Conservation (phyloP, 1,140 invertebrate species). For the Drosophila arizonae region DNA sequence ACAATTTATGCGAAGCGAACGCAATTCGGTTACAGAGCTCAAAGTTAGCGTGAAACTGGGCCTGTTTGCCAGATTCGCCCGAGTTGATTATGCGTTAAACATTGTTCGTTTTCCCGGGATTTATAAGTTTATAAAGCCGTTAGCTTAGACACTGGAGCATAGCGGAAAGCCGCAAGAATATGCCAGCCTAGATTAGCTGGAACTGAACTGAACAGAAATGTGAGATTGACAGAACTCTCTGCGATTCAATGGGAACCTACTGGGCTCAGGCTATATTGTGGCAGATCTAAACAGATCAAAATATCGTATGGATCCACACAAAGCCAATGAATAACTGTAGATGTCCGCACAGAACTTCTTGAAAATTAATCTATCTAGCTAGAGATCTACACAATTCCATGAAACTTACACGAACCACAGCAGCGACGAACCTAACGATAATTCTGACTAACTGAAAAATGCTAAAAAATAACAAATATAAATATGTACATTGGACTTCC, state of each 20-base stretch:
- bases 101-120: slow-evolving; percentile 21
- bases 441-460: too few species aligned
- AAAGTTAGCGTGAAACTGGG: slow-evolving; percentile 33
- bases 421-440: too few species aligned
- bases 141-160: slow-evolving; percentile 1
- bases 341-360: too few species aligned
- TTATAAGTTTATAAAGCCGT: slow-evolving; percentile 11
- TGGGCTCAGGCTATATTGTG: neutral
- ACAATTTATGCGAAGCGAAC: slow-evolving; percentile 73
- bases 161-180: neutral
- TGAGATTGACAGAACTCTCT: neutral
- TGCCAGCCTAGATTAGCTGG: neutral
- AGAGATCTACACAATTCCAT: too few species aligned
- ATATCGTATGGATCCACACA: too few species aligned
- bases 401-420: too few species aligned
- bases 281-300: neutral
- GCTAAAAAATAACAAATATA: too few species aligned
- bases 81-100: slow-evolving; percentile 27
- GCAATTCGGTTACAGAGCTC: slow-evolving; percentile 67
- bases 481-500: too few species aligned
- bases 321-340: too few species aligned
- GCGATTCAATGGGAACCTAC: neutral
- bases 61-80: slow-evolving; percentile 25
- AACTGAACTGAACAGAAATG: neutral
- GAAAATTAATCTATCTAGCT: too few species aligned